Conservation (phyloP, 1,140 invertebrate genomes). For the Chrysoperla carnea region DNA sequence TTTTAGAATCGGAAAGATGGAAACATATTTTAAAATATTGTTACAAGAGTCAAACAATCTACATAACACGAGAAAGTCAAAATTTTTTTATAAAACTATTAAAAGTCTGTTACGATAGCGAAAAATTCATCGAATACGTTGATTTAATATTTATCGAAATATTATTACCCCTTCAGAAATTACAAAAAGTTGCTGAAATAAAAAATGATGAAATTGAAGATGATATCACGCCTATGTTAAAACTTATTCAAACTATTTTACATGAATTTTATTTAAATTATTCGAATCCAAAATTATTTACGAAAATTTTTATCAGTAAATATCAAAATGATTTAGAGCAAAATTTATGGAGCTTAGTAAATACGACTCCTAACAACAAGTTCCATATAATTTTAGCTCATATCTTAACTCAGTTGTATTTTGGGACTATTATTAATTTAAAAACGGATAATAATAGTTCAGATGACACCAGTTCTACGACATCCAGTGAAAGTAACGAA, state of each 20-base stretch:
- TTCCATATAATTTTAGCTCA: too few species aligned
- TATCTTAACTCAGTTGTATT: too few species aligned
- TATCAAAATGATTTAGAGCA: conserved; percentile 11
- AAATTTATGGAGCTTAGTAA: conserved; percentile 18
- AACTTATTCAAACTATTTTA: conserved; percentile 23
- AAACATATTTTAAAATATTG: conserved; percentile 30
- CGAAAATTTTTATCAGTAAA: conserved; percentile 13
- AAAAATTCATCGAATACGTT: too few species aligned
- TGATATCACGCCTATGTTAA: conserved; percentile 28
- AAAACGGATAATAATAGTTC: too few species aligned
- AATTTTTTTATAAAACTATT: conserved; percentile 32
- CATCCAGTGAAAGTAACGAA: too few species aligned
- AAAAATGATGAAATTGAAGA: conserved; percentile 30
- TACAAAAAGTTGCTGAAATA: conserved; percentile 17
- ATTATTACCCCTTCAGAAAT: too few species aligned
- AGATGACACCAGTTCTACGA: too few species aligned
- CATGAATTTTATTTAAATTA: conserved; percentile 16
- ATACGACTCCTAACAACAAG: conserved; percentile 15
- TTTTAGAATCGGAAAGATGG: conserved; percentile 32
- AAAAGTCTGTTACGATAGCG: too few species aligned
- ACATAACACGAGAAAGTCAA: conserved; percentile 36
- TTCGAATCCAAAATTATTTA: conserved; percentile 12
- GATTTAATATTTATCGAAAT: too few species aligned
- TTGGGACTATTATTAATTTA: too few species aligned
- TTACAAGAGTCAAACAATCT: conserved; percentile 38